Percentiles rank a stretch among this genome's conserved stretches.
phyloP scores from a whole-genome alignment of 2,888 invertebrate genomes.

The Drosophila rellima region DNA sequence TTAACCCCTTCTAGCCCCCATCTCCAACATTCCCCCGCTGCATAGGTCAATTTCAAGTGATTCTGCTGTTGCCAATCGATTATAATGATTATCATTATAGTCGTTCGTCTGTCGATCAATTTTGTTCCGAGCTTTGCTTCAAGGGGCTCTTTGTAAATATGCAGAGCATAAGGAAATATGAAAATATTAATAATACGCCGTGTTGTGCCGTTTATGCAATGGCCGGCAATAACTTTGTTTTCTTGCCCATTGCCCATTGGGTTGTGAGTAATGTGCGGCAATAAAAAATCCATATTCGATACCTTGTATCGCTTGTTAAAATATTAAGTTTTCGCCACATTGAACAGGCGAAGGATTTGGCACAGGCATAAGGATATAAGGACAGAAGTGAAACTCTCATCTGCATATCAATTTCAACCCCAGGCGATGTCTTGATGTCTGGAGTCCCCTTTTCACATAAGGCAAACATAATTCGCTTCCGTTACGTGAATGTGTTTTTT shows the following conservation, averaged over 20 bases:
- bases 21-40: background rate
- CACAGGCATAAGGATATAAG: background rate
- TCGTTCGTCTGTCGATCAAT: constrained; percentile 33
- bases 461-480: constrained; percentile 75
- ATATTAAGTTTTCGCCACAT: constrained; percentile 68
- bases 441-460: constrained; percentile 59
- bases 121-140: constrained; percentile 16
- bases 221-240: constrained; percentile 35
- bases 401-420: constrained; percentile 68
- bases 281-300: constrained; percentile 48
- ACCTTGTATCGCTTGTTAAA: constrained; percentile 57
- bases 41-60: constrained; percentile 35
- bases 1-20: background rate
- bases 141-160: constrained; percentile 12
- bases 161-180: constrained; percentile 12
- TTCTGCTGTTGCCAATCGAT: constrained; percentile 36
- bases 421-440: constrained; percentile 46
- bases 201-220: constrained; percentile 55
- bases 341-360: constrained; percentile 29
- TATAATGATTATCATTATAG: constrained; percentile 39
- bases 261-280: constrained; percentile 58
- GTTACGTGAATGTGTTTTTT: constrained; percentile 23
- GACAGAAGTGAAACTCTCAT: constrained; percentile 32
- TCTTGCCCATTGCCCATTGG: constrained; percentile 38
- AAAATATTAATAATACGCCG: constrained; percentile 65